Conservation (phyloP, 2,888 invertebrate genomes). For the Taphrorychus bicolor region DNA sequence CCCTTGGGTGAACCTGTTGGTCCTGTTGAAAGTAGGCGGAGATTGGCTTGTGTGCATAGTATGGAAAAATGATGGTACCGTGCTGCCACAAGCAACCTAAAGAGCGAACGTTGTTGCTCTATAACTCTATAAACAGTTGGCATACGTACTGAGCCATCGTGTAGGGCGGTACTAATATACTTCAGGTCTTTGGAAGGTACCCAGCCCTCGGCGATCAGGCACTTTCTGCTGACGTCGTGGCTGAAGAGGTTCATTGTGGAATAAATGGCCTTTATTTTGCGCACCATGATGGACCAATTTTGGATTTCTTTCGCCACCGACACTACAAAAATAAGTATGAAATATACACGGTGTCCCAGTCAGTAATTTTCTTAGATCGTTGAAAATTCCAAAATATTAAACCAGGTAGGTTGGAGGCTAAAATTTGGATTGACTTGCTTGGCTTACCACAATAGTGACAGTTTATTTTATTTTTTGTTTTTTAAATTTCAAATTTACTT, state of each 20-base stretch:
- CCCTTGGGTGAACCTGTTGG: slow-evolving; percentile 76
- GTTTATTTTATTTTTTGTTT: no score
- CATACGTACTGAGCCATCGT: slow-evolving; percentile 75
- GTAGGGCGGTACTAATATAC: slow-evolving; percentile 78
- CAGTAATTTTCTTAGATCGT: background rate
- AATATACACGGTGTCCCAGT: background rate
- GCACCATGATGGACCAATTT: slow-evolving; percentile 84
- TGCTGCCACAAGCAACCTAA: slow-evolving; percentile 62
- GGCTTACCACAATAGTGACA: no score
- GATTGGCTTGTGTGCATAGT: slow-evolving; percentile 68
- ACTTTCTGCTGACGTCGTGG: slow-evolving; percentile 74
- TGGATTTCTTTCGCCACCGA: slow-evolving; percentile 88
- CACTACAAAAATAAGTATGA: slow-evolving; percentile 55
- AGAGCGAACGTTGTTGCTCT: slow-evolving; percentile 57
- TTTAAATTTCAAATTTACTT: no score
- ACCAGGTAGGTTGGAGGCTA: no score
- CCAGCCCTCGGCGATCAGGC: slow-evolving; percentile 75
- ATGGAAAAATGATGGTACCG: slow-evolving; percentile 78
- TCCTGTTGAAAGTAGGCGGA: slow-evolving; percentile 78
- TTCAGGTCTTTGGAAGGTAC: slow-evolving; percentile 76
- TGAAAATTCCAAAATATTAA: no score
- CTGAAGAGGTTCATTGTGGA: slow-evolving; percentile 78
- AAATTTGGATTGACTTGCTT: no score
- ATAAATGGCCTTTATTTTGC: slow-evolving; percentile 81
- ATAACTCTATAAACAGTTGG: slow-evolving; percentile 36